Base-by-base conservation (phyloP, 2,797 vertebrate genomes). In the Otus scops region DNA sequence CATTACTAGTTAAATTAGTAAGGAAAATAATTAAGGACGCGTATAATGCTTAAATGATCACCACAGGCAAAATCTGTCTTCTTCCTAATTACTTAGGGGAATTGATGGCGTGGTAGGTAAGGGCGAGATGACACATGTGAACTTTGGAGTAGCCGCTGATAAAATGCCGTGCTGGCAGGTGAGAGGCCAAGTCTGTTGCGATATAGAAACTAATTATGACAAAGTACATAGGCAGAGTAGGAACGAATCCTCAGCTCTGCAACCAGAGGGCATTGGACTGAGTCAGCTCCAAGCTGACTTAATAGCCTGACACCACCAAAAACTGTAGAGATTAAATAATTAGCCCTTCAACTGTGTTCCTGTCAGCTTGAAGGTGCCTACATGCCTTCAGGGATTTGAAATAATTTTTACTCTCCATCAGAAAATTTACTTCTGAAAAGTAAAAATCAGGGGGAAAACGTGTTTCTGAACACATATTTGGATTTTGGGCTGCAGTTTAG, bases 1-100 rank as follows among this genome's bases (percentile, higher is more conserved):
- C 45, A 77, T 75, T 89, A 61, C 34, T 90, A 80, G 56, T 75
- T 74, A 95, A 94, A 94, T 92, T 81, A 86, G 18, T 57, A 90
- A 93, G 61, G 41, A 94, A 92, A 95, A 93, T 92, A 93, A 95
- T 89, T 89, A 90, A 67, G 57, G 48, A 77, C 1, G 1, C 3
- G 11, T 86, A 48, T 3, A 2, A 56, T 13, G 18, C 30, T 92
- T 93, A 93, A 76, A 91, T 77, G 39, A 91, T 68, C 45, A 39
- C 67, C 70, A 47, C n/a, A 70, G 89, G 90, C 70, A 96, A 96
- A 90, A 85, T 28, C 41, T 67, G 20, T 79, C 63, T 61, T 88
- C 38, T 78, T 84, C 38, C 34, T 92, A 71, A 92, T 76, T 77
- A 68, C 77, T 82, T 11, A 6, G 20, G 63, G 83, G 74, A 93